These are phyloP conservation scores for Promerops cafer DNA, from an alignment of 2,113 vertebrate genomes.

Conservation along the genomic window DNA sequence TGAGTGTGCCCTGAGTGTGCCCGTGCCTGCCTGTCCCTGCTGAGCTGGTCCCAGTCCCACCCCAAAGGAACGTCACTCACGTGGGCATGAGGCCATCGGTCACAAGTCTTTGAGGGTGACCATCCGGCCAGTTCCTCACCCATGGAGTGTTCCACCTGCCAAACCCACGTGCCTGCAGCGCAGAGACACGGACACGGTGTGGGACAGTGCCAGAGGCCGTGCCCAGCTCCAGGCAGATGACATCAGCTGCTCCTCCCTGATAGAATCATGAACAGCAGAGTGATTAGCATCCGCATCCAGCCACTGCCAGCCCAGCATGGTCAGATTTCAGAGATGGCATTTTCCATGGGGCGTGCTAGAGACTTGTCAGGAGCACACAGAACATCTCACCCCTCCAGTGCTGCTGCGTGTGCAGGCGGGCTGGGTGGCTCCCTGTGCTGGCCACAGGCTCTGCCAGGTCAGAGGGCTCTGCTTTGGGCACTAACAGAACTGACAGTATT, in stretches of 20 bases:
- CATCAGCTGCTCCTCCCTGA: background rate
- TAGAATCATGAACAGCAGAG: background rate
- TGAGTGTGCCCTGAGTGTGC: too few species aligned
- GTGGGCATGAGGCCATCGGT: accelerated
- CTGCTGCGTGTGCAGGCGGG: background rate
- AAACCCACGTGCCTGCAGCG: too few species aligned
- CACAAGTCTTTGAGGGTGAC: background rate
- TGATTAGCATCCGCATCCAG: background rate
- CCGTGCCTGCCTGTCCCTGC: background rate
- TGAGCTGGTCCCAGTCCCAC: accelerated
- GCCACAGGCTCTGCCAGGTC: background rate
- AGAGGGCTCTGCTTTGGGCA: background rate
- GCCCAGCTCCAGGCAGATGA: background rate
- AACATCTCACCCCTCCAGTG: background rate
- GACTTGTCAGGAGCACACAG: background rate
- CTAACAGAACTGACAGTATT: background rate
- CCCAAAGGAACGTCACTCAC: background rate
- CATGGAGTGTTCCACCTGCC: background rate
- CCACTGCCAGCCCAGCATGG: background rate
- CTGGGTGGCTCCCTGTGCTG: background rate
- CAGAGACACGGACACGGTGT: background rate
- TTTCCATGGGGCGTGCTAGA: background rate
- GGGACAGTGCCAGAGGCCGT: background rate
- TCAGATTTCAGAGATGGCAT: background rate
- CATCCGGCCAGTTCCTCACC: background rate